These are phyloP conservation scores for Drosophila barbarae DNA, from an alignment of 2,888 invertebrate genomes.

Conservation along the genomic window DNA sequence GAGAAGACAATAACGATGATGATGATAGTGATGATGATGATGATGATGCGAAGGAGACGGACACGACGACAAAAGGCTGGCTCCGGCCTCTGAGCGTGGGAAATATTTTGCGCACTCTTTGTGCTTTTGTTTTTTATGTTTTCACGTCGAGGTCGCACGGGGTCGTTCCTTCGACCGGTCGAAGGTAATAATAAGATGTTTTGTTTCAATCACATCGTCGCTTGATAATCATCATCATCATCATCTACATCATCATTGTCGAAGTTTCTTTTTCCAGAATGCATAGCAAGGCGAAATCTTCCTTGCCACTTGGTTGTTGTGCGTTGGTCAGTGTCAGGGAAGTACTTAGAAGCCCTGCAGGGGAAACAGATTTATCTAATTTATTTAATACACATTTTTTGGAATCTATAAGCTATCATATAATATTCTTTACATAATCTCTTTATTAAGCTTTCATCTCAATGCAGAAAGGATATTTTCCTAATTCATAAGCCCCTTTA, in stretches of 20 bases:
- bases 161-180: conserved; percentile 63
- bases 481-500: not conserved
- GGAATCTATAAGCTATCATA: not conserved
- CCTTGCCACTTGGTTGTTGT: not conserved
- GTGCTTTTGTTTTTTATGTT: conserved; percentile 35
- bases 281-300: conserved; percentile 22
- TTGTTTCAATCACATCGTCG: conserved; percentile 75
- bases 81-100: conserved; percentile 61
- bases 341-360: no score
- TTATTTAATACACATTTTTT: not conserved
- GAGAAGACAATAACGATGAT: conserved; percentile 30
- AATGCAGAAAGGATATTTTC: not conserved
- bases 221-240: conserved; percentile 51
- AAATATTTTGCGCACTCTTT: conserved; percentile 66
- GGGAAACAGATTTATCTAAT: not conserved
- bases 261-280: conserved; percentile 29
- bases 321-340: not conserved
- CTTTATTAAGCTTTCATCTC: not conserved
- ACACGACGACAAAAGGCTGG: conserved; percentile 63
- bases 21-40: conserved; percentile 23
- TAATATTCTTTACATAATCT: not conserved
- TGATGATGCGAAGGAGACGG: conserved; percentile 31
- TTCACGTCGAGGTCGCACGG: conserved; percentile 68
- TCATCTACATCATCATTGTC: conserved; percentile 16
- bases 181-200: conserved; percentile 73